phyloP scores from a whole-genome alignment of 92 coral and sea anemone genomes.

The Montipora capitata region DNA sequence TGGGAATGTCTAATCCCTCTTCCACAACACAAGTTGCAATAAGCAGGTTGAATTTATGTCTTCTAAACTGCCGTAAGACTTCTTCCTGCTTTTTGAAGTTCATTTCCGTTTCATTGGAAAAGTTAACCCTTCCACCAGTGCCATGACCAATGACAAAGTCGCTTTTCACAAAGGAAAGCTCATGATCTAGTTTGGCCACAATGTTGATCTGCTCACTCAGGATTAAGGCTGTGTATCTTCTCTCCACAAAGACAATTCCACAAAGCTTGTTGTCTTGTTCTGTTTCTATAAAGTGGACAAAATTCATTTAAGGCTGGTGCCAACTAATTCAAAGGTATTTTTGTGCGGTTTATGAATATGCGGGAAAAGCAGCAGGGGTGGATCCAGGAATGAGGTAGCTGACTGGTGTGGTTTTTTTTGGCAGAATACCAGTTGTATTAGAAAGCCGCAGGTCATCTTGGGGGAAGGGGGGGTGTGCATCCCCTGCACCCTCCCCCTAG shows the following conservation, averaged over 20 bases:
- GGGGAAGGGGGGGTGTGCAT: no score
- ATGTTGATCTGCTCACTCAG: conserved; percentile 88
- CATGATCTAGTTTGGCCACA: conserved; percentile 64
- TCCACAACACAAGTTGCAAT: conserved; percentile 96
- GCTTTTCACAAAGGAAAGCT: conserved; percentile 71
- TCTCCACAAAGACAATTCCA: conserved; percentile 93
- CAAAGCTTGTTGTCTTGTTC: conserved; percentile 70
- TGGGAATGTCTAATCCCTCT: conserved; percentile 97
- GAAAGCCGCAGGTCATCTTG: no score
- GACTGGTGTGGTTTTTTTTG: no score
- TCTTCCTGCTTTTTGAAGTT: conserved; percentile 86
- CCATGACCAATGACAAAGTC: conserved; percentile 96
- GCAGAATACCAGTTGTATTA: no score
- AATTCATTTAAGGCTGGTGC: no score
- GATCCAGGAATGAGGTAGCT: no score
- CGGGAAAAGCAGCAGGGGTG: no score
- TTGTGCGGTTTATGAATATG: no score
- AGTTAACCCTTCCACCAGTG: conserved; percentile 58
- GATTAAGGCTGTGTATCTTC: conserved; percentile 84
- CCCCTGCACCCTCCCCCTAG: no score
- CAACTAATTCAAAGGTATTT: no score
- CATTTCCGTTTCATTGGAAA: conserved; percentile 82
- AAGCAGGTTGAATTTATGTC: conserved; percentile 82
- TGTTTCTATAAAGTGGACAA: background rate
- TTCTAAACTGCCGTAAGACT: conserved; percentile 75